Conservation (phyloP, 2,797 vertebrate genomes). For the Ctenochaetus hawaiiensis region DNA sequence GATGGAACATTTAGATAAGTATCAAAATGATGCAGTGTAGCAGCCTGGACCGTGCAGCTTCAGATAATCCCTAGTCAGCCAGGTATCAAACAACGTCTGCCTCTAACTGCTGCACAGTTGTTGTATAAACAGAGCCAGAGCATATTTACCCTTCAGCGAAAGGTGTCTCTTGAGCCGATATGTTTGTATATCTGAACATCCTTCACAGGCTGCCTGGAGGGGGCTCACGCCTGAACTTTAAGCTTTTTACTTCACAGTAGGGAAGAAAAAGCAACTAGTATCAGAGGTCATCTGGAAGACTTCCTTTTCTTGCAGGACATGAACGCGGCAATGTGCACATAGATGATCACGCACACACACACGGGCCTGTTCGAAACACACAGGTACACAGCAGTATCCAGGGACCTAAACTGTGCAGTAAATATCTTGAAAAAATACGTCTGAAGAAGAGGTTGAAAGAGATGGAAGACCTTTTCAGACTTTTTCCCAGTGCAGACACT, state of each 20-base stretch:
- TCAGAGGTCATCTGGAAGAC: slow-evolving; percentile 66
- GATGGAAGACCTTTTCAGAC: slow-evolving; percentile 59
- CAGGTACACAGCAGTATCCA: slow-evolving; percentile 28
- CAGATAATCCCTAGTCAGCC: slow-evolving; percentile 56
- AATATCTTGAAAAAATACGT: slow-evolving; percentile 58
- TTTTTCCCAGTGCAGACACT: slow-evolving; percentile 56
- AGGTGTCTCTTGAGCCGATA: slow-evolving; percentile 73
- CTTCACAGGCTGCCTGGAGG: slow-evolving; percentile 70
- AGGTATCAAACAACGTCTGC: slow-evolving; percentile 65
- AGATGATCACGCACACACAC: slow-evolving; percentile 20
- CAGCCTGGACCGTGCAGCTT: slow-evolving; percentile 39
- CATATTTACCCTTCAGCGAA: slow-evolving; percentile 80
- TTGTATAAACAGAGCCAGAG: slow-evolving; percentile 68
- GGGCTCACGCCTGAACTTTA: slow-evolving; percentile 73
- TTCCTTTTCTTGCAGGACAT: slow-evolving; percentile 51
- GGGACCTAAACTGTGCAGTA: slow-evolving; percentile 45
- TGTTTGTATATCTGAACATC: slow-evolving; percentile 76
- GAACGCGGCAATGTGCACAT: slow-evolving; percentile 31
- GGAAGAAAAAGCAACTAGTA: slow-evolving; percentile 58
- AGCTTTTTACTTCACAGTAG: slow-evolving; percentile 67
- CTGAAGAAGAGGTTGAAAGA: slow-evolving; percentile 63
- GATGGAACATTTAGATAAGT: slow-evolving; percentile 50
- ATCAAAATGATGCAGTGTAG: slow-evolving; percentile 41
- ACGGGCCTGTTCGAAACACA: slow-evolving; percentile 11
- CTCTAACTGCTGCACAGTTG: slow-evolving; percentile 59